phyloP scores from a whole-genome alignment of 2,888 invertebrate species.

The Nomada fabriciana region DNA sequence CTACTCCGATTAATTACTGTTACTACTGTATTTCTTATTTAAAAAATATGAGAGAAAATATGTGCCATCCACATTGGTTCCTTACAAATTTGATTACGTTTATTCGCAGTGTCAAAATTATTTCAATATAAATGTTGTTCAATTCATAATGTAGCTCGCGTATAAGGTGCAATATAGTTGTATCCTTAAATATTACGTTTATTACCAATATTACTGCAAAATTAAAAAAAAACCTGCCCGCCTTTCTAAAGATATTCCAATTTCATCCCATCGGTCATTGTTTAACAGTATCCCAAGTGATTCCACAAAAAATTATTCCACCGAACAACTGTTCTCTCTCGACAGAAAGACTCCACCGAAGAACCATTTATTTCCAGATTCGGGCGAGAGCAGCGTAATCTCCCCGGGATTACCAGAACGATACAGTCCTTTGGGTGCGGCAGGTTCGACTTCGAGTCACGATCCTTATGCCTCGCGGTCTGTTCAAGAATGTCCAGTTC shows the following conservation, averaged over 20 bases:
- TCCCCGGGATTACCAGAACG: conserved; percentile 83
- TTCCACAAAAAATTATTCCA: neutral
- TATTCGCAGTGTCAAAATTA: too few species aligned
- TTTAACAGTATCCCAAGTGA: neutral
- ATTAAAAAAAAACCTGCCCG: neutral
- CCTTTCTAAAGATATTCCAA: neutral
- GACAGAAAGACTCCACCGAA: conserved; percentile 10
- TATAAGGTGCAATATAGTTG: too few species aligned
- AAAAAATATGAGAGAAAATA: too few species aligned
- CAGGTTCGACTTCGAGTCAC: conserved; percentile 80
- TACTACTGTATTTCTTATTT: too few species aligned
- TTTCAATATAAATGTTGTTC: too few species aligned
- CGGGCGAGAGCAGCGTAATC: conserved; percentile 82
- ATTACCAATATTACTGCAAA: too few species aligned
- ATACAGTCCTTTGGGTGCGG: conserved; percentile 81
- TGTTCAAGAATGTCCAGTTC: conserved; percentile 82
- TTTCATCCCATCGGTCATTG: neutral
- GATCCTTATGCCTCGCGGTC: conserved; percentile 81
- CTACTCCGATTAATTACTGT: too few species aligned
- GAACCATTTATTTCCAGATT: conserved; percentile 75
- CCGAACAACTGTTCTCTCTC: neutral
- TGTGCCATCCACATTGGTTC: too few species aligned
- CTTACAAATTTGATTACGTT: too few species aligned
- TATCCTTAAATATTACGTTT: too few species aligned
- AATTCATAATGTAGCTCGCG: too few species aligned